phyloP scores from a whole-genome alignment of 2,797 vertebrate species.

The Lepilemur ruficaudatus region DNA sequence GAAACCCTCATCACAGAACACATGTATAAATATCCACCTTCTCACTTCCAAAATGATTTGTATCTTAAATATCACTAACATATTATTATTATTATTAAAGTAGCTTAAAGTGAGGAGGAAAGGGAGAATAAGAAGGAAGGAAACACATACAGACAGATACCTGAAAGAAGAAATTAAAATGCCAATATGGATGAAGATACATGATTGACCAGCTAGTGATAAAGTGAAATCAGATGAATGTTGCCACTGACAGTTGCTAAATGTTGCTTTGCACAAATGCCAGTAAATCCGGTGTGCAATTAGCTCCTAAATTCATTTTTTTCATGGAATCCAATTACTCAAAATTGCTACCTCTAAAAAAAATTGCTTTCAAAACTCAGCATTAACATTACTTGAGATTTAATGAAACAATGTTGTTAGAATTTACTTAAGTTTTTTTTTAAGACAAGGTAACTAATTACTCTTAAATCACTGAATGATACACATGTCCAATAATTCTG shows the following conservation, averaged over 20 bases:
- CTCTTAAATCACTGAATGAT: background rate
- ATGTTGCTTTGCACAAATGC: background rate
- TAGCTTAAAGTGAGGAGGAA: background rate
- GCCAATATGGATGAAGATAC: background rate
- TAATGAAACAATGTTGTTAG: background rate
- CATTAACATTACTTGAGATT: background rate
- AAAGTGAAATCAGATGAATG: background rate
- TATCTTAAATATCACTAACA: background rate
- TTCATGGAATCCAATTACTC: background rate
- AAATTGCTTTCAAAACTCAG: background rate
- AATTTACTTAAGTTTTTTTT: background rate
- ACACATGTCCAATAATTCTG: background rate
- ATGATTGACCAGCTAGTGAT: background rate
- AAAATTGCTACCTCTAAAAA: background rate
- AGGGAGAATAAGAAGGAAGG: constrained; percentile 27
- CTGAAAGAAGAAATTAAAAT: background rate
- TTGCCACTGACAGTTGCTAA: background rate
- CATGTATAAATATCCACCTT: constrained; percentile 16
- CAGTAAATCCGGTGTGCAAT: background rate
- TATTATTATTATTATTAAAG: constrained; percentile 11
- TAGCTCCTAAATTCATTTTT: background rate
- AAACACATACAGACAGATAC: background rate
- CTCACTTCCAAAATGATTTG: constrained; percentile 16
- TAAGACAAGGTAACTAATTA: background rate
- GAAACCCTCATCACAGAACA: background rate